Evolutionary conservation across 2,113 vertebrate species (phyloP).

Genomic region (Seriola quinqueradiata): DNA sequence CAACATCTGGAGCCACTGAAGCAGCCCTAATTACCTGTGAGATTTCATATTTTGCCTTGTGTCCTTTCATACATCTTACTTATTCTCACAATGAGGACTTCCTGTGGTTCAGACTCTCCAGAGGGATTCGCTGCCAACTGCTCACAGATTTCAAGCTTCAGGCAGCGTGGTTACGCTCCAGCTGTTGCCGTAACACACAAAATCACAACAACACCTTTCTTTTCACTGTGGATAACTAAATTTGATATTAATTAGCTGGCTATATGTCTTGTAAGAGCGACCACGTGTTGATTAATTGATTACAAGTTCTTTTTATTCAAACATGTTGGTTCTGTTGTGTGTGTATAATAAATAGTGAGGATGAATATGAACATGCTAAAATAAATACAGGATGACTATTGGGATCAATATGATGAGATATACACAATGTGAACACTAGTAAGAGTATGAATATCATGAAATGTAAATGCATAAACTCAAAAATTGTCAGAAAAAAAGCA

Average conservation of each 20-base stretch:
- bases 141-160: slow-evolving; percentile 25
- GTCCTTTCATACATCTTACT: slow-evolving; percentile 52
- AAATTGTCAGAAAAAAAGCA: no score
- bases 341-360: no score
- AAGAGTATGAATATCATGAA: no score
- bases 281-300: background rate
- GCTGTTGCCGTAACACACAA: slow-evolving; percentile 25
- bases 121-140: slow-evolving; percentile 41
- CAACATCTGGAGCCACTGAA: slow-evolving; percentile 63
- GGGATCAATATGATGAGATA: no score
- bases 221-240: background rate
- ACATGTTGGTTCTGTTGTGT: no score
- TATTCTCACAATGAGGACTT: slow-evolving; percentile 1
- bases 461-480: no score
- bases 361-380: no score
- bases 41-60: slow-evolving; percentile 24
- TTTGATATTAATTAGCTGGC: slow-evolving; percentile 20
- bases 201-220: background rate
- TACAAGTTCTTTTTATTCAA: no score
- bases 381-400: no score
- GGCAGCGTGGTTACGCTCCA: slow-evolving; percentile 7
- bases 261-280: background rate
- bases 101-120: slow-evolving; percentile 31
- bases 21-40: slow-evolving; percentile 34
- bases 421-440: no score